phyloP scores from a whole-genome alignment of 2,797 vertebrate genomes.

The Brachyalestes nurse region DNA sequence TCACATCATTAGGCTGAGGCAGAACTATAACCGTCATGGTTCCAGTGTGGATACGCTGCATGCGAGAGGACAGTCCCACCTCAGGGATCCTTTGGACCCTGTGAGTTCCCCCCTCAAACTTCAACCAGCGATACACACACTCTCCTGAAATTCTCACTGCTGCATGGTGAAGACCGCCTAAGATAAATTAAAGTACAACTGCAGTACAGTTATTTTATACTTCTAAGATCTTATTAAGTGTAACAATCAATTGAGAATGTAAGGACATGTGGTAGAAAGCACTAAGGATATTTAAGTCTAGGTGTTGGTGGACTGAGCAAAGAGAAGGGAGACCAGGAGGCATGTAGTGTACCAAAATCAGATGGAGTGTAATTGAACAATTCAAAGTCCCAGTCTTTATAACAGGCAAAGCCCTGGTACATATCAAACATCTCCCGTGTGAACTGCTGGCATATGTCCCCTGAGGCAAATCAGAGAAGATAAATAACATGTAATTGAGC shows the following conservation, averaged over 20 bases:
- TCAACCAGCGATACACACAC: conserved; percentile 84
- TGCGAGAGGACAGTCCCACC: conserved; percentile 90
- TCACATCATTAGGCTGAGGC: conserved; percentile 88
- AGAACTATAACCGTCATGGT: conserved; percentile 94
- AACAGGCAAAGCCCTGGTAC: conserved; percentile 87
- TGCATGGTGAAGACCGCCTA: conserved; percentile 94
- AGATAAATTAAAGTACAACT: neutral
- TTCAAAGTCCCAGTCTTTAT: conserved; percentile 89
- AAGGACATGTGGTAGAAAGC: neutral
- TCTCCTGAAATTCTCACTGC: conserved; percentile 85
- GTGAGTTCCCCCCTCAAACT: conserved; percentile 92
- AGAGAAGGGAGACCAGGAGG: neutral
- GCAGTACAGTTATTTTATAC: neutral
- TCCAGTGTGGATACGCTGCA: conserved; percentile 96
- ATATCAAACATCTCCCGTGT: conserved; percentile 93
- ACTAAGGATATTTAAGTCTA: neutral
- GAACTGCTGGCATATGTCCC: conserved; percentile 97
- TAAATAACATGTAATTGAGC: neutral
- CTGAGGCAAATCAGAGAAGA: conserved; percentile 70
- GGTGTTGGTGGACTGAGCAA: neutral
- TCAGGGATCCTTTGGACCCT: conserved; percentile 94
- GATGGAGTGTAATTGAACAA: conserved; percentile 83
- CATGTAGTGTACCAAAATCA: conserved; percentile 81
- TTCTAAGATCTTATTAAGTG: no score
- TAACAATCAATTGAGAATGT: neutral